Percentiles rank a stretch among this genome's conserved stretches.
Conservation (phyloP, 2,113 vertebrate genomes). For the Microcebus murinus region DNA sequence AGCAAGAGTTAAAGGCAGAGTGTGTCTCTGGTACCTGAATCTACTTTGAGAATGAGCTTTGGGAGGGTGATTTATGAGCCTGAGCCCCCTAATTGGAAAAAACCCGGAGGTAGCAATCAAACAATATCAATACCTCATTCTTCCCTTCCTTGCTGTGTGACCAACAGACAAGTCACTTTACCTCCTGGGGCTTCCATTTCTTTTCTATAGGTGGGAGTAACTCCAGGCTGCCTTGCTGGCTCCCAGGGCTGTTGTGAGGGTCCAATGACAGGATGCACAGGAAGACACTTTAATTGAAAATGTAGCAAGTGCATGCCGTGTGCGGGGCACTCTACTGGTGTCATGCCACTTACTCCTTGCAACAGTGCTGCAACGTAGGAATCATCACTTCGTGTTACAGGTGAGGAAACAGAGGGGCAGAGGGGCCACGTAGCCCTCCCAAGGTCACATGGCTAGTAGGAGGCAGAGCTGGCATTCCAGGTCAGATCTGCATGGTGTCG, state of each 20-base stretch:
- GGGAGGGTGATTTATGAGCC: not conserved
- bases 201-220: not conserved
- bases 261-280: not conserved
- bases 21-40: not conserved
- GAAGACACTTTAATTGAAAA: not conserved
- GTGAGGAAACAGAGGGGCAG: not conserved
- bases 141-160: not conserved
- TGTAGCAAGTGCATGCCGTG: not conserved
- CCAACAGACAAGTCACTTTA: not conserved
- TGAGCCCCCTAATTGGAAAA: constrained; percentile 38
- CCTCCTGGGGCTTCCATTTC: not conserved
- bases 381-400: not conserved
- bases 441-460: not conserved
- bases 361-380: not conserved
- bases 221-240: not conserved
- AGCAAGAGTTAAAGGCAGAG: not conserved
- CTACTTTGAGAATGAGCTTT: constrained; percentile 1
- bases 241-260: not conserved
- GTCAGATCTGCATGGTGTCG: not conserved
- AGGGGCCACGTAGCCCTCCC: not conserved
- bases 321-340: not conserved
- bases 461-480: not conserved
- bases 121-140: constrained; percentile 5
- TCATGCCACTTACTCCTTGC: not conserved
- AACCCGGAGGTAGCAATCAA: constrained; percentile 49